phyloP scores from a whole-genome alignment of 2,888 invertebrate genomes.

The Mesopsocus fuscifrons region DNA sequence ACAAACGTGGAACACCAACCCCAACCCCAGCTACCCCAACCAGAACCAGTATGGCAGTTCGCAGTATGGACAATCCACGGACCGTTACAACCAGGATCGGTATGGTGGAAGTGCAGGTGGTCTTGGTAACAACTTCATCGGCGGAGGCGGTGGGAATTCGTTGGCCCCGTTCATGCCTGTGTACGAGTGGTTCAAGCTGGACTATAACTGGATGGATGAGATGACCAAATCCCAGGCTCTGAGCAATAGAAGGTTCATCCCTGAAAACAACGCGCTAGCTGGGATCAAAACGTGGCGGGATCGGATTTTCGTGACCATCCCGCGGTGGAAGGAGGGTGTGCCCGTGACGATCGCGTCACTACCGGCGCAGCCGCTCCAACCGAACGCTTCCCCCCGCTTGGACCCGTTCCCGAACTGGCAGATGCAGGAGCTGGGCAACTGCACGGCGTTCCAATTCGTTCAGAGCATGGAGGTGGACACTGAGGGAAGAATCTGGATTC shows the following conservation, averaged over 20 bases:
- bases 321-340: conserved; percentile 48
- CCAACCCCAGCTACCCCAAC: background rate
- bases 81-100: background rate
- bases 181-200: conserved; percentile 52
- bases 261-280: conserved; percentile 44
- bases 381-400: conserved; percentile 23
- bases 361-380: conserved; percentile 12
- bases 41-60: background rate
- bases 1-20: background rate
- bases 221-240: conserved; percentile 33
- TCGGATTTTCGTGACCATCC: conserved; percentile 45
- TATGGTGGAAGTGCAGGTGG: background rate
- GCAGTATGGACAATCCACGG: background rate
- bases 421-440: conserved; percentile 44
- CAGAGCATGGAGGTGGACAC: conserved; percentile 56
- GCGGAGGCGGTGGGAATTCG: background rate
- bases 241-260: conserved; percentile 37
- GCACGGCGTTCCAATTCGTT: conserved; percentile 49
- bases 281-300: conserved; percentile 47
- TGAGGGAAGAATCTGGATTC: conserved; percentile 44
- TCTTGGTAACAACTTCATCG: background rate
- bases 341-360: conserved; percentile 41
- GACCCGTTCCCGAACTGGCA: conserved; percentile 53
- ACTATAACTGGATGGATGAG: conserved; percentile 44
- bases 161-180: conserved; percentile 35